These are phyloP conservation scores for Argyrosomus japonicus DNA, from an alignment of 2,113 vertebrate genomes.

Conservation along the genomic window DNA sequence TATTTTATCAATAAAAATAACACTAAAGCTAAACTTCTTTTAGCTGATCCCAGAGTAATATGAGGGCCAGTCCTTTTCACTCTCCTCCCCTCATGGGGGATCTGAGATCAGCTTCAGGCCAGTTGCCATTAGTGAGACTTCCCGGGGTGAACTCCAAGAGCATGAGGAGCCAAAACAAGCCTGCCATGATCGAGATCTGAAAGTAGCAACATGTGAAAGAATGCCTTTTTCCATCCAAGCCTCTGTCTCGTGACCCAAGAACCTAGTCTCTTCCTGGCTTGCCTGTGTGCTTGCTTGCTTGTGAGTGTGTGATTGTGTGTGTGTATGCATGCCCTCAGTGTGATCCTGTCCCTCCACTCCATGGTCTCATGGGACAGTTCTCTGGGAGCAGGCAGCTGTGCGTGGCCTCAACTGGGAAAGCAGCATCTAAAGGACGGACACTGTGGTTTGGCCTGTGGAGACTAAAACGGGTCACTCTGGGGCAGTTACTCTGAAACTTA, in stretches of 20 bases:
- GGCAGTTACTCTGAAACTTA: slow-evolving; percentile 21
- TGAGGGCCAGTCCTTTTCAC: slow-evolving; percentile 25
- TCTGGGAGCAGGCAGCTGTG: slow-evolving; percentile 68
- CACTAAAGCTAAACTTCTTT: background rate
- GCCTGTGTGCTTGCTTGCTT: slow-evolving; percentile 24
- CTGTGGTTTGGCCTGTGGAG: slow-evolving; percentile 21
- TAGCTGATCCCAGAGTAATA: slow-evolving; percentile 30
- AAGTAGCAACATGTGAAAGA: slow-evolving; percentile 85
- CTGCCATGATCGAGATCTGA: slow-evolving; percentile 75
- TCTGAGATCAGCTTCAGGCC: slow-evolving; percentile 48
- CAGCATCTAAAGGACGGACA: slow-evolving; percentile 39
- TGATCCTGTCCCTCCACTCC: slow-evolving; percentile 42
- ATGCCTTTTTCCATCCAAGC: slow-evolving; percentile 83
- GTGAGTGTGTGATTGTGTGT: background rate
- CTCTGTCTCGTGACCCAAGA: slow-evolving; percentile 77
- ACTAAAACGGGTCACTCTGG: background rate
- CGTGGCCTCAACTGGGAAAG: slow-evolving; percentile 54
- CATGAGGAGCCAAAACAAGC: slow-evolving; percentile 71
- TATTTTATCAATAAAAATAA: slow-evolving; percentile 17
- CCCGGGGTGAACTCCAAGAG: slow-evolving; percentile 42
- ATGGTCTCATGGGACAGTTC: slow-evolving; percentile 40
- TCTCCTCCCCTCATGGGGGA: slow-evolving; percentile 41
- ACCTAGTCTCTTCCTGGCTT: slow-evolving; percentile 51
- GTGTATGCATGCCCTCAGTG: slow-evolving; percentile 27
- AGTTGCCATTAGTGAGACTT: slow-evolving; percentile 49